Evolutionary conservation across 2,888 invertebrate genomes (phyloP).

Genomic region (Vannuccia rotundouncinata): DNA sequence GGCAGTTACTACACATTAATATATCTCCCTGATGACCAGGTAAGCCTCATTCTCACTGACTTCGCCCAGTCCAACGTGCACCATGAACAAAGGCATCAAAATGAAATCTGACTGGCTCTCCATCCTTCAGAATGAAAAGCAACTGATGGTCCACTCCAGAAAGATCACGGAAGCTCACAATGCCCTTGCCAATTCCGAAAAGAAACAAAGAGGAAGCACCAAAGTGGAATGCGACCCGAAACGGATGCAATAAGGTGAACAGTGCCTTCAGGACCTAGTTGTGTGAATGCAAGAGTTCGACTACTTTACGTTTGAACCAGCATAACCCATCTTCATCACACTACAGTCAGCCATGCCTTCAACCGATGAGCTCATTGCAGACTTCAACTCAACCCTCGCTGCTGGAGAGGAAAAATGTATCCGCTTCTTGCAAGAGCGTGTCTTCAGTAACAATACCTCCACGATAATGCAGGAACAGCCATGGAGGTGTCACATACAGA

Average conservation of each 20-base stretch:
- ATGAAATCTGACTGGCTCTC: conserved; percentile 29
- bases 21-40: neutral
- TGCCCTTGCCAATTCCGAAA: conserved; percentile 16
- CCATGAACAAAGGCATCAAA: conserved; percentile 33
- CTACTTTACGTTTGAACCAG: conserved; percentile 32
- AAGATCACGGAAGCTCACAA: conserved; percentile 14
- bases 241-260: conserved; percentile 32
- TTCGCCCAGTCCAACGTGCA: too few relatives aligned
- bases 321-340: conserved; percentile 33
- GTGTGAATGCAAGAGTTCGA: too few relatives aligned
- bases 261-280: conserved; percentile 34
- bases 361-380: conserved; percentile 35
- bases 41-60: too few relatives aligned
- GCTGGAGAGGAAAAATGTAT: conserved; percentile 34
- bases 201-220: neutral
- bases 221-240: conserved; percentile 16
- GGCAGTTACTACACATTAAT: too few relatives aligned
- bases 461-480: conserved; percentile 28
- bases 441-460: conserved; percentile 27
- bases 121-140: conserved; percentile 32
- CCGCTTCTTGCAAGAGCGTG: conserved; percentile 32
- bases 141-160: conserved; percentile 28
- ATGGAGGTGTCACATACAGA: conserved; percentile 35
- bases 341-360: conserved; percentile 38
- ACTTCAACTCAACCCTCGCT: conserved; percentile 34